Conservation (phyloP, 2,888 invertebrate genomes). For the Trissonchulus latispiculum region DNA sequence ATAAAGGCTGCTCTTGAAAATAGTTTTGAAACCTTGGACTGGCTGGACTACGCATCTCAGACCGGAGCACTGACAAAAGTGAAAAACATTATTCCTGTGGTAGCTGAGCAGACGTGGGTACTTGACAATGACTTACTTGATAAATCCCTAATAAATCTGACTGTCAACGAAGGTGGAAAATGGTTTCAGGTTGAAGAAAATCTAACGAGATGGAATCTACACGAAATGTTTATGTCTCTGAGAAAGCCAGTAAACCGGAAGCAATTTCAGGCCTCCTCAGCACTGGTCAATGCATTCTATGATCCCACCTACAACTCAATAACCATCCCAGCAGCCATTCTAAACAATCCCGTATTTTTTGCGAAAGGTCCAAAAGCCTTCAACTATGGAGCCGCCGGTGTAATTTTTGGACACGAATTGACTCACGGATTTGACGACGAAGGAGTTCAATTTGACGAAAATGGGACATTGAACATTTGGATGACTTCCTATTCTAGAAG, state of each 20-base stretch:
- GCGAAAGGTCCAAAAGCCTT: not conserved
- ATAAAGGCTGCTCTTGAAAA: not conserved
- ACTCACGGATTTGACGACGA: constrained; percentile 86
- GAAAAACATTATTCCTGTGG: not conserved
- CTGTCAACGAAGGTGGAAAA: not conserved
- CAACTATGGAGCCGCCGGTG: constrained; percentile 80
- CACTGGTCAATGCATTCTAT: constrained; percentile 4
- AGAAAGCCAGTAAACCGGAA: not conserved
- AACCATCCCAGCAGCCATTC: not conserved
- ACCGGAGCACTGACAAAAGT: not conserved
- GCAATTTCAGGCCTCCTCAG: not conserved
- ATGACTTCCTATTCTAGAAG: not conserved
- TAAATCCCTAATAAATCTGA: not conserved
- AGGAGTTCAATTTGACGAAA: not conserved
- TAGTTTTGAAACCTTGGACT: not conserved
- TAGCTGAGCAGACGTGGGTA: not conserved
- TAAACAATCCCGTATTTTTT: not conserved
- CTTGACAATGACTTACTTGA: not conserved
- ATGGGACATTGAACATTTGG: constrained; percentile 11
- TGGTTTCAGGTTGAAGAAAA: not conserved
- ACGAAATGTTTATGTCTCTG: not conserved
- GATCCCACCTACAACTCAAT: not conserved
- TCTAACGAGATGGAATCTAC: not conserved
- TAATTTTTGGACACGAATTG: constrained; percentile 90
- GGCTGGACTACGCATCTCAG: not conserved